phyloP scores from a whole-genome alignment of 1,140 invertebrate species.

The Zaprionus tsacasi region DNA sequence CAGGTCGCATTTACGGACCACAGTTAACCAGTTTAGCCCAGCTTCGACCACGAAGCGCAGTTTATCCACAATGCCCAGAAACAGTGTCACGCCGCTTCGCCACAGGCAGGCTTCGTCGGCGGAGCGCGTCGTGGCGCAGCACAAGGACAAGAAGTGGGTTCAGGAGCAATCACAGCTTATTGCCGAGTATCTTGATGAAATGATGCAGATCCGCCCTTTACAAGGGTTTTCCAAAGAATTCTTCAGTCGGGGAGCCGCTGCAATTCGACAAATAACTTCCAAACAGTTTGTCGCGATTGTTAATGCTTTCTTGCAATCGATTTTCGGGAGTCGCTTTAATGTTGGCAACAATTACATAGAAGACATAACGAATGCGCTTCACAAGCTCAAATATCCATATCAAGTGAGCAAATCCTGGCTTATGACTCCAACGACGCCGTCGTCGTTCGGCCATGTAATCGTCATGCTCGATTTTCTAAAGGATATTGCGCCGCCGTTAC shows the following conservation, averaged over 20 bases:
- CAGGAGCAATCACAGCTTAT: conserved; percentile 68
- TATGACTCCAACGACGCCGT: conserved; percentile 73
- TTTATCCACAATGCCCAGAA: conserved; percentile 16
- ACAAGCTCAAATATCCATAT: conserved; percentile 74
- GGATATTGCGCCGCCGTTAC: conserved; percentile 62
- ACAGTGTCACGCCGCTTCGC: conserved; percentile 35
- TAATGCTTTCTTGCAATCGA: conserved; percentile 61
- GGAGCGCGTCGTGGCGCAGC: conserved; percentile 52
- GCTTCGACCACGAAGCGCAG: conserved; percentile 40
- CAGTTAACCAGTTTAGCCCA: conserved; percentile 12
- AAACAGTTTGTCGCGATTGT: conserved; percentile 78
- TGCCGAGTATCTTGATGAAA: conserved; percentile 58
- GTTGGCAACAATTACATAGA: conserved; percentile 73
- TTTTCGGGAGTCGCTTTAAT: conserved; percentile 61
- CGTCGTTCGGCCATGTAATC: conserved; percentile 78
- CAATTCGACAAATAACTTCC: conserved; percentile 72
- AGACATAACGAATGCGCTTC: conserved; percentile 65
- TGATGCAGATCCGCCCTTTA: conserved; percentile 12
- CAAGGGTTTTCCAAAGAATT: conserved; percentile 52
- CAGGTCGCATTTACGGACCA: conserved; percentile 19
- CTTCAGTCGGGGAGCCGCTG: conserved; percentile 48
- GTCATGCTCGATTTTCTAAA: conserved; percentile 74
- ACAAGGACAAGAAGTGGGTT: conserved; percentile 79
- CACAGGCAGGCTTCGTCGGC: conserved; percentile 48
- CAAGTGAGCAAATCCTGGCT: conserved; percentile 77